Conservation (phyloP, 2,797 vertebrate species). For the Sebastes paucispinis region DNA sequence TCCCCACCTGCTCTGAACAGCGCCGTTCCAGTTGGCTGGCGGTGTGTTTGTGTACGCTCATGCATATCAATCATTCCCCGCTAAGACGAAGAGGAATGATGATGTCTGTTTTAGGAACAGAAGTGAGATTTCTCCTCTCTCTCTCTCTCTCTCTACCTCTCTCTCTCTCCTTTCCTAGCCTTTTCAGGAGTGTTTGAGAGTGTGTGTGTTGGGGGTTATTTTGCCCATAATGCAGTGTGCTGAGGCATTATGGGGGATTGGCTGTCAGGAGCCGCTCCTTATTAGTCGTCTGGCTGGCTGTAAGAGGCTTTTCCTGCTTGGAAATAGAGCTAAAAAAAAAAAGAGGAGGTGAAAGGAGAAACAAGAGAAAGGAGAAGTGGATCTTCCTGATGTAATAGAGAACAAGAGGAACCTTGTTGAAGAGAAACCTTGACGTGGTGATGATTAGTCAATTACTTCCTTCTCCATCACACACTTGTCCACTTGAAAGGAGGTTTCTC, state of each 20-base stretch:
- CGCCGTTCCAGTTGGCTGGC: conserved; percentile 31
- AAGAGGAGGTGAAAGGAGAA: conserved; percentile 29
- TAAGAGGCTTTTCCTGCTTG: conserved; percentile 78
- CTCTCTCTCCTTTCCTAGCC: conserved; percentile 55
- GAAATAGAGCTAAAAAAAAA: conserved; percentile 44
- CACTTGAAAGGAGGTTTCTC: conserved; percentile 6
- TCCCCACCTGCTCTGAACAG: conserved; percentile 18
- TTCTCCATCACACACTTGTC: conserved; percentile 13
- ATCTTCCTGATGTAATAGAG: conserved; percentile 10
- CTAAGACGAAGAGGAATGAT: conserved; percentile 30
- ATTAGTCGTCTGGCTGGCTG: conserved; percentile 79
- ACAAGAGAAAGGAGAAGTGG: conserved; percentile 51
- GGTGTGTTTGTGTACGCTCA: conserved; percentile 48
- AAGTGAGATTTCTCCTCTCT: conserved; percentile 36
- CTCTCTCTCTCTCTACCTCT: background rate
- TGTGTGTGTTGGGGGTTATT: conserved; percentile 56
- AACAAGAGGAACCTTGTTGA: conserved; percentile 45
- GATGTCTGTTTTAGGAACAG: conserved; percentile 51
- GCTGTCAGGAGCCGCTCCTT: conserved; percentile 75
- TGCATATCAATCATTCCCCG: conserved; percentile 51
- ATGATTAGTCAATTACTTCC: conserved; percentile 46
- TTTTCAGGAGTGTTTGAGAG: conserved; percentile 63
- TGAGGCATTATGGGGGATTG: conserved; percentile 76
- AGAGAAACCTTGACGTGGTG: conserved; percentile 32
- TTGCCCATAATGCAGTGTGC: conserved; percentile 73